phyloP scores from a whole-genome alignment of 2,113 vertebrate species.

The Crotalus helleri region DNA sequence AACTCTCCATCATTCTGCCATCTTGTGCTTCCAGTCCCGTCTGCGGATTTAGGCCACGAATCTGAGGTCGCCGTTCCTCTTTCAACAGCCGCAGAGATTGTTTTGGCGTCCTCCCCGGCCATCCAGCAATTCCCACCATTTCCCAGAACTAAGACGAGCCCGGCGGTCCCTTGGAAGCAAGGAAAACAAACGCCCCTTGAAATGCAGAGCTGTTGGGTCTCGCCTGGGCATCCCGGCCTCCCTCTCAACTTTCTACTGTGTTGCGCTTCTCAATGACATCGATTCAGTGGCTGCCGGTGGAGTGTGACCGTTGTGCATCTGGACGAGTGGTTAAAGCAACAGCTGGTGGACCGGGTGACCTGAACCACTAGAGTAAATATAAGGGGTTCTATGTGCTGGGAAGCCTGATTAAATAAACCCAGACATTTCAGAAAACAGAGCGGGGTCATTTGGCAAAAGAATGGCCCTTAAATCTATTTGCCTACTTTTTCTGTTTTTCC shows the following conservation, averaged over 20 bases:
- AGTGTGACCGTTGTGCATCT: constrained; percentile 59
- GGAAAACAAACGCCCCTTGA: constrained; percentile 58
- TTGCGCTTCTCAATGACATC: constrained; percentile 58
- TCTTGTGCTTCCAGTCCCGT: not conserved
- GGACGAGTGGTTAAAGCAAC: constrained; percentile 56
- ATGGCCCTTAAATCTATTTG: not conserved
- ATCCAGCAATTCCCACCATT: constrained; percentile 37
- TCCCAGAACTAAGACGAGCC: constrained; percentile 51
- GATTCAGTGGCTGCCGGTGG: constrained; percentile 57
- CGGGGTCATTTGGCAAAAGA: not conserved
- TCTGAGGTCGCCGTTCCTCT: not conserved
- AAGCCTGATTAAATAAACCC: not conserved
- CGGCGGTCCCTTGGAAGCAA: constrained; percentile 59
- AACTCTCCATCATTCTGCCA: not conserved
- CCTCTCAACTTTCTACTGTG: constrained; percentile 53
- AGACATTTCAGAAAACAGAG: not conserved
- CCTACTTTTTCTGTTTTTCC: not conserved
- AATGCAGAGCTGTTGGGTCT: constrained; percentile 53
- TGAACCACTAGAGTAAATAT: constrained; percentile 55
- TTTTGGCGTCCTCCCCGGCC: constrained; percentile 41
- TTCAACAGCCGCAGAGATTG: constrained; percentile 24
- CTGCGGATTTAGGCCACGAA: not conserved
- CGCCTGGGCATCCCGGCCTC: constrained; percentile 39
- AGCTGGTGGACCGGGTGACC: constrained; percentile 49
- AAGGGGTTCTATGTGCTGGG: not conserved